Base-by-base conservation (phyloP, 30 jellyfish, hydroid and myxozoan species). In the Catostylus mosaicus region DNA sequence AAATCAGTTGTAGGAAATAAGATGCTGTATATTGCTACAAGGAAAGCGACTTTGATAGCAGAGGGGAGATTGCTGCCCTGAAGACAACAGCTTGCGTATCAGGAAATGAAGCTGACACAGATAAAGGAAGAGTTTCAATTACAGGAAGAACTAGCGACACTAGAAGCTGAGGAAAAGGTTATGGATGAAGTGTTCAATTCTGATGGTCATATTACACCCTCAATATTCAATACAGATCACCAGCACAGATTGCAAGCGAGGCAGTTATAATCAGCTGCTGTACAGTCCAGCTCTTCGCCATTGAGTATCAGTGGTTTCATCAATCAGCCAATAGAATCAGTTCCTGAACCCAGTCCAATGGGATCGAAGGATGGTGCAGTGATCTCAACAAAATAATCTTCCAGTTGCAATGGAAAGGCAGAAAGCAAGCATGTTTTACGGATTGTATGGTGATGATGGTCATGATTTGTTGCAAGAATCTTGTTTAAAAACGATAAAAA, bases 161-260 rank as follows among this genome's bases (percentile, higher is more conserved):
- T 76, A 29, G 81, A 78, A 64, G 89, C 89, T 24, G 89, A 61
- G 48, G 89, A 64, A 45, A 45, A 78, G 70, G 89, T 65, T 60
- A 37, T 40, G 74, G 64, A 64, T 61, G 89, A 78, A 64, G 23
- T 77, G 43, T 62, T 63, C 75, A 78, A 78, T 26, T 20, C 89
- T 27, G 74, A 65, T 78, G 75, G 81, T 63, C 82, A 61, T 60
- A 43, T 30, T 38, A 62, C 11, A 40, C 32, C 54, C 14, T 63
- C 75, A 27, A 47, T 63, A 38, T 77, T 31, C 80, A 77, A 77
- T 52, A 65, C 82, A 59, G 89, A 62, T 63, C 72, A 62, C 72
- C 18, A 73, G 27, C 26, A 19, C 86, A 75, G 86, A 19, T 57
- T 59, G 69, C 59, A 34, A 16, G 75, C 86, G 47, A 48, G 75